Conservation (phyloP, 92 coral and sea anemone genomes). For the Bergia puertoricense region DNA sequence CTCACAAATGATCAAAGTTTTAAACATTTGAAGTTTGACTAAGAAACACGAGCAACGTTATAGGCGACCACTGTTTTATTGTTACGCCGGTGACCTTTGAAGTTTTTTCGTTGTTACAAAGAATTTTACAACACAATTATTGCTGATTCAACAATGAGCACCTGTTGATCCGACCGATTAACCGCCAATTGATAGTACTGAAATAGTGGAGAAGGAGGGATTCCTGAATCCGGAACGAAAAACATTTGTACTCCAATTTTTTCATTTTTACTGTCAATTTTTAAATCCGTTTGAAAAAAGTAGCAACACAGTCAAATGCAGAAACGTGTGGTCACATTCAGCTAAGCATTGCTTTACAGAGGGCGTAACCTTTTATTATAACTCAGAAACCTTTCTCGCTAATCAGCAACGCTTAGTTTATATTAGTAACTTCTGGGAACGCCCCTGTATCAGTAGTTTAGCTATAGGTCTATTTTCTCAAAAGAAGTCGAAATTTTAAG, state of each 20-base stretch:
- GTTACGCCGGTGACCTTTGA: too few relatives aligned
- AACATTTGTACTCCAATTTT: neutral
- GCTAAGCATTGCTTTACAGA: neutral
- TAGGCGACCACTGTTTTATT: too few relatives aligned
- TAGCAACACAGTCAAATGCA: too few relatives aligned
- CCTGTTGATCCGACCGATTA: neutral
- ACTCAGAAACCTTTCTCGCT: neutral
- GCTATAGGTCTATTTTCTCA: neutral
- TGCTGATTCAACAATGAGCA: neutral
- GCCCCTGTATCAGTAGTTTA: neutral
- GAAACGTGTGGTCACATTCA: too few relatives aligned
- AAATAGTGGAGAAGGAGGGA: too few relatives aligned
- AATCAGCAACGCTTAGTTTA: neutral
- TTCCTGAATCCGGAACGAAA: neutral
- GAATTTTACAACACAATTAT: neutral
- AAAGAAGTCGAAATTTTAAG: too few relatives aligned
- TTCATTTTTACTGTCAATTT: too few relatives aligned
- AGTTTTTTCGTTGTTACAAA: too few relatives aligned
- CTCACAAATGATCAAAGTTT: too few relatives aligned
- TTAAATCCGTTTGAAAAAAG: neutral
- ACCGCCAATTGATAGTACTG: neutral
- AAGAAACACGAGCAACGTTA: too few relatives aligned
- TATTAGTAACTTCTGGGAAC: neutral
- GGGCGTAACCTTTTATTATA: neutral
- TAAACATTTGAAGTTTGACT: too few relatives aligned